Conservation (phyloP, 2,888 invertebrate genomes). For the Melieria crassipennis region DNA sequence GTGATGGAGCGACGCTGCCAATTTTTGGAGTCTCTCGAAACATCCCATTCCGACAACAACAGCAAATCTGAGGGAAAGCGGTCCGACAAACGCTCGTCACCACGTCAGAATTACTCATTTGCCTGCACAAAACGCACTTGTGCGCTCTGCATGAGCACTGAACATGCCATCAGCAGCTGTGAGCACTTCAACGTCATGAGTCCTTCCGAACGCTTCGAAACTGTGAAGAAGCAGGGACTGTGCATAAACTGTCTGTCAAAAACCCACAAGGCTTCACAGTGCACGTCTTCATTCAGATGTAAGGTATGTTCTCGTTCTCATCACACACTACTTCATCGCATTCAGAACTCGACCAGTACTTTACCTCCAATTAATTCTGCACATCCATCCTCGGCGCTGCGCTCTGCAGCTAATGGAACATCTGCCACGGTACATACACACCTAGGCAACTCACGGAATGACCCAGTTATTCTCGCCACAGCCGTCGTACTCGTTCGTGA, state of each 20-base stretch:
- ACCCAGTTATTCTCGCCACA: slow-evolving; percentile 29
- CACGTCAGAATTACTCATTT: slow-evolving; percentile 12
- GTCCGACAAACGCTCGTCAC: background rate
- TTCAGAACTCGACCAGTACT: background rate
- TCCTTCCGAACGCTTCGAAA: background rate
- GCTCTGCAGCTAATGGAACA: background rate
- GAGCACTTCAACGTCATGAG: background rate
- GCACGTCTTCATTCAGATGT: slow-evolving; percentile 7
- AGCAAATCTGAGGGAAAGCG: background rate
- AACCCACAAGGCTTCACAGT: background rate
- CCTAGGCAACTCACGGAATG: background rate
- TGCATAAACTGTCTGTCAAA: slow-evolving; percentile 16
- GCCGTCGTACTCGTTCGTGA: slow-evolving; percentile 31
- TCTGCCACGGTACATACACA: too few relatives aligned
- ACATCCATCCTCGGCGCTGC: background rate
- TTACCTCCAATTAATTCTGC: background rate
- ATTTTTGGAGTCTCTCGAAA: slow-evolving; percentile 18
- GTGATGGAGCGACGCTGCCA: slow-evolving; percentile 30
- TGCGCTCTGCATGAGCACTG: slow-evolving; percentile 2
- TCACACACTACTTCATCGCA: slow-evolving; percentile 1
- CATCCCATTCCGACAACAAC: too few relatives aligned
- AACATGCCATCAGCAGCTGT: slow-evolving; percentile 4
- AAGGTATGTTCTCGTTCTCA: slow-evolving; percentile 8
- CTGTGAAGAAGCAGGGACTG: background rate
- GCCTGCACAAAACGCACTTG: slow-evolving; percentile 6